These are phyloP conservation scores for Acleris literana DNA, from an alignment of 2,888 invertebrate species.

Conservation along the genomic window DNA sequence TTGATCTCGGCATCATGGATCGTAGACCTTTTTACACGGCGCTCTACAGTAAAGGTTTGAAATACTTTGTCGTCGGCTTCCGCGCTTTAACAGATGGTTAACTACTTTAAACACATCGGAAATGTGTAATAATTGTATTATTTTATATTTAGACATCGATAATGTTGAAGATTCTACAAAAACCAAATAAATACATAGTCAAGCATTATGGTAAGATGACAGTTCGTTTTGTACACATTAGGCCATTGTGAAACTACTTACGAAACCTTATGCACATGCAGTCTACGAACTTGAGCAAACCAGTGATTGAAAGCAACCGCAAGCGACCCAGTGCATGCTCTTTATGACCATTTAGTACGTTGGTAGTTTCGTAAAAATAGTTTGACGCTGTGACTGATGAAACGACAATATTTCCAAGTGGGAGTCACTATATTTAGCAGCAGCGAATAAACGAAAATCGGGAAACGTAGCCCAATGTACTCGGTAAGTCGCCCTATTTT, in stretches of 20 bases:
- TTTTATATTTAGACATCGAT: slow-evolving; percentile 17
- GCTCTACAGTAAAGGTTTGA: no score
- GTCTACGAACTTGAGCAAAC: slow-evolving; percentile 40
- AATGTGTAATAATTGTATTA: neutral
- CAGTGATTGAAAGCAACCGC: slow-evolving; percentile 42
- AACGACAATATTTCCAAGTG: no score
- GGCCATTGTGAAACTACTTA: slow-evolving; percentile 66
- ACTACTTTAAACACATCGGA: slow-evolving; percentile 3
- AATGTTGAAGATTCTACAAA: slow-evolving; percentile 37
- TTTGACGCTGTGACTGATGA: no score
- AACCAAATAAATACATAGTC: slow-evolving; percentile 37
- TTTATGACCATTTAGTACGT: slow-evolving; percentile 28
- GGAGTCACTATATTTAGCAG: no score
- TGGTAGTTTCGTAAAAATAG: neutral
- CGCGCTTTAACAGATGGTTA: slow-evolving; percentile 2
- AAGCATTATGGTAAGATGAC: slow-evolving; percentile 32
- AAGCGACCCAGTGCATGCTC: slow-evolving; percentile 37
- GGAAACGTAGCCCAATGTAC: no score
- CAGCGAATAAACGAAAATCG: no score
- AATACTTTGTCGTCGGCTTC: no score
- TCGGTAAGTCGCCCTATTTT: no score
- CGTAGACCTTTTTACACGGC: no score
- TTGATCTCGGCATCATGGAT: no score
- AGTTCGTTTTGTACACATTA: slow-evolving; percentile 49
- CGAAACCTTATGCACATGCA: slow-evolving; percentile 45